phyloP scores from a whole-genome alignment of 2,797 vertebrate species.

The Paedocypris micromegethes region DNA sequence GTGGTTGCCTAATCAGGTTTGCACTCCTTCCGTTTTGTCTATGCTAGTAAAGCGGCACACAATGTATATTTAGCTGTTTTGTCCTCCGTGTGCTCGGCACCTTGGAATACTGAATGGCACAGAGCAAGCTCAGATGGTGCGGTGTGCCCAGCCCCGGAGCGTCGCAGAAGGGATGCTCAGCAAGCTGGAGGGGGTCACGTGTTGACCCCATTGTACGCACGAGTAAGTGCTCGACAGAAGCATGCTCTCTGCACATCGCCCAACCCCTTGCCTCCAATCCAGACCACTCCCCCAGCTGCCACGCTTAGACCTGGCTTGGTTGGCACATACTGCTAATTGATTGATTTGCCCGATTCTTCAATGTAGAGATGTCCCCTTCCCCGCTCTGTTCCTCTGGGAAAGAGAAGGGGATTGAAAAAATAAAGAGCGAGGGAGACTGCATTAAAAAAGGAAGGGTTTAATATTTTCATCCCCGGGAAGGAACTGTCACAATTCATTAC shows the following conservation, averaged over 20 bases:
- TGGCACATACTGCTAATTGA: constrained; percentile 56
- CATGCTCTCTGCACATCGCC: constrained; percentile 44
- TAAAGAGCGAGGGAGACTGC: constrained; percentile 28
- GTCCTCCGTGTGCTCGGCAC: constrained; percentile 54
- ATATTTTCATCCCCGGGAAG: constrained; percentile 63
- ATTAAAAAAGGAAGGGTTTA: constrained; percentile 55
- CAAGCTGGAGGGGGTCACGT: constrained; percentile 65
- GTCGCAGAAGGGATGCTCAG: constrained; percentile 58
- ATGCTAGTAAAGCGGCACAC: constrained; percentile 38
- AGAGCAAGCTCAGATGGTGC: constrained; percentile 60
- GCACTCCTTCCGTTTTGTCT: constrained; percentile 22
- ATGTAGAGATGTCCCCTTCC: constrained; percentile 44
- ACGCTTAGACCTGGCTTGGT: constrained; percentile 51
- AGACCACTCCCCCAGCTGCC: constrained; percentile 38
- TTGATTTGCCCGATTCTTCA: constrained; percentile 58
- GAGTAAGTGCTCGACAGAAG: constrained; percentile 61
- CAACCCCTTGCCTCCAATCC: constrained; percentile 25
- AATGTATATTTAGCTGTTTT: constrained; percentile 60
- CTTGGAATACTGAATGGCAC: constrained; percentile 47
- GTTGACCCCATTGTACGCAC: constrained; percentile 74
- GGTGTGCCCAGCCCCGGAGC: constrained; percentile 50
- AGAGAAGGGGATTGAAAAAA: constrained; percentile 47
- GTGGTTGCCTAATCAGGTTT: not conserved
- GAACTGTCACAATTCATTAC: constrained; percentile 61
- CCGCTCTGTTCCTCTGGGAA: constrained; percentile 39